Conservation (phyloP, 1,140 invertebrate genomes). For the Amphibalanus amphitrite region DNA sequence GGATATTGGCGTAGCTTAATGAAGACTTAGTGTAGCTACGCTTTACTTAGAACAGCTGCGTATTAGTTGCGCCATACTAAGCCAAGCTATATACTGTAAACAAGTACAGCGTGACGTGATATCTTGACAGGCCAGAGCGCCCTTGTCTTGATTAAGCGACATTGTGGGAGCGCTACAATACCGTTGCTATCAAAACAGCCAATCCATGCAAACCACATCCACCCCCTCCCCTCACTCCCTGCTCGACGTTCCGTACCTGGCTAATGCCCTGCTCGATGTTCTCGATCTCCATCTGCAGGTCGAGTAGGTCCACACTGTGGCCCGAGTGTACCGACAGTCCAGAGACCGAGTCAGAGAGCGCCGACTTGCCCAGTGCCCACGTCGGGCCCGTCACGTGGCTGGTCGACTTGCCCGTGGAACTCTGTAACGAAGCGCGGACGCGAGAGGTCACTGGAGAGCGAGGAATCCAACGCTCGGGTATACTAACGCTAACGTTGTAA, state of each 20-base stretch:
- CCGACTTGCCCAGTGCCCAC: background rate
- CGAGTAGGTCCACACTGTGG: background rate
- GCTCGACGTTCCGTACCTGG: background rate
- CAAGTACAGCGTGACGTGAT: background rate
- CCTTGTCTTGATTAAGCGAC: background rate
- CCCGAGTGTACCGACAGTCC: background rate
- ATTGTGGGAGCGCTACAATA: background rate
- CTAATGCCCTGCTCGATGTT: conserved; percentile 2
- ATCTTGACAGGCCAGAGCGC: background rate
- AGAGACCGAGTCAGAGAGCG: background rate
- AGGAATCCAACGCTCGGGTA: too few relatives aligned
- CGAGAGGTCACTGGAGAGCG: too few relatives aligned
- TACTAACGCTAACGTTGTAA: too few relatives aligned
- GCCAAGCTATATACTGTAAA: background rate
- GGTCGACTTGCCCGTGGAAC: too few relatives aligned
- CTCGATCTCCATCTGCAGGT: conserved; percentile 1
- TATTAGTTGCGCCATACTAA: too few relatives aligned
- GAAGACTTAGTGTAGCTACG: too few relatives aligned
- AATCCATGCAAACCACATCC: too few relatives aligned
- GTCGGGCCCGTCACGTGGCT: too few relatives aligned
- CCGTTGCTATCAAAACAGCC: background rate
- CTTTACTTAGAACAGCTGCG: too few relatives aligned
- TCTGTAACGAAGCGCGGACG: too few relatives aligned
- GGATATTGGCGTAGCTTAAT: too few relatives aligned
- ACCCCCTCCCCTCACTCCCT: too few relatives aligned